Conservation (phyloP, 1,140 invertebrate genomes). For the Portunus trituberculatus region DNA sequence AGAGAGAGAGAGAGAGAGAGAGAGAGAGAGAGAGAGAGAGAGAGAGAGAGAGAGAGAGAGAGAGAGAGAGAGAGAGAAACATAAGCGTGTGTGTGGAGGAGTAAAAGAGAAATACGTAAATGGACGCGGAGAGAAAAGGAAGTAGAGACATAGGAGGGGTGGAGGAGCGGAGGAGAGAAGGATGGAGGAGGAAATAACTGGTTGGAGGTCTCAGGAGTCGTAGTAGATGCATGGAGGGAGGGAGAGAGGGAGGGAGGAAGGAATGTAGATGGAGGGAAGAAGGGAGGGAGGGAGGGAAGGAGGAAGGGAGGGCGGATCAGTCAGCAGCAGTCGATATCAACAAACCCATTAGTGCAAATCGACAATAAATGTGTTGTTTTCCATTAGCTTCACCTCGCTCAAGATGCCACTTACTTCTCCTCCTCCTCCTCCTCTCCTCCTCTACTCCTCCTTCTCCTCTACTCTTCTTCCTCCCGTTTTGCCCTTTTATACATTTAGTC, state of each 20-base stretch:
- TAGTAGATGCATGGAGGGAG: not conserved
- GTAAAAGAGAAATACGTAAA: no score
- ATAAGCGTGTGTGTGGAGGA: no score
- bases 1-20: not conserved
- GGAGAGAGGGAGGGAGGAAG: not conserved
- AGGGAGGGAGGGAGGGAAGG: not conserved
- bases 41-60: no score
- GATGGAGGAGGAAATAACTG: not conserved
- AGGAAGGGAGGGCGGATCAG: not conserved
- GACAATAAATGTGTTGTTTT: constrained; percentile 63
- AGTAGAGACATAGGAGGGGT: not conserved
- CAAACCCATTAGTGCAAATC: constrained; percentile 59
- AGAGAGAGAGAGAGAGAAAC: no score
- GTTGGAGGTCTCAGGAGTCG: not conserved
- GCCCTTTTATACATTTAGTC: not conserved
- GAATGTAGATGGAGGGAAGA: not conserved
- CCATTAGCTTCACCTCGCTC: not conserved
- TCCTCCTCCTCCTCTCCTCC: not conserved
- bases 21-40: no score
- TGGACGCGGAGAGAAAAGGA: no score
- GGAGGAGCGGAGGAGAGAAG: not conserved
- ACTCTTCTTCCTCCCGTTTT: not conserved
- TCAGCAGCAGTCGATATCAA: constrained; percentile 47
- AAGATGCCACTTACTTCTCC: not conserved
- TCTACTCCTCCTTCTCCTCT: not conserved